Base-by-base conservation (phyloP, 2,888 invertebrate genomes). In the Bombylius major region DNA sequence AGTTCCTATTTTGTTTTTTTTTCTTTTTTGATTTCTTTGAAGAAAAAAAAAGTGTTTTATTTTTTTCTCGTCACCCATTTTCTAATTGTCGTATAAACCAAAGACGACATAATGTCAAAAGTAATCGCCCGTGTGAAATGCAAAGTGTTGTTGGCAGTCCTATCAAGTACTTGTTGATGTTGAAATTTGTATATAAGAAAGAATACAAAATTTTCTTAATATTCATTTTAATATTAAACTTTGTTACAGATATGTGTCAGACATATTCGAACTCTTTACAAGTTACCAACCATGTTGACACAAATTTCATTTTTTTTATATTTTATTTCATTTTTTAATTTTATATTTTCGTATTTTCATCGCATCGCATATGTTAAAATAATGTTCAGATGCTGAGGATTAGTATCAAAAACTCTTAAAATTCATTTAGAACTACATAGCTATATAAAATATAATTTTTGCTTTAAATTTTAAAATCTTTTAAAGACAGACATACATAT, bases 201-300 rank as follows among this genome's bases (percentile, higher is more conserved):
- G 11, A 11, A 11, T 42, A 42, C 39, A 11, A 33, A 12, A 23
- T 12, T 12, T 48, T 33, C 7, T 23, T 48, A 13, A 49, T 32
- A 32, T 49, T 49, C 33, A 9, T 23, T 23, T 23, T 23, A 23
- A 23, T 23, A 23, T 23, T 23, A 23, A 23, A 23, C 23, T 23
- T 23, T 23, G 23, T 23, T 36, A 32, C 12, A 31, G 6, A 47
- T 47, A n/a, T 47, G 13, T 49, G 49, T 49, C 23, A n/a, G 49
- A 13, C 34, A 33, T 31, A 32, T 13, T 49, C 11, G 12, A 33
- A 32, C 34, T 49, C 39, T 42, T 42, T 42, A 34, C 54, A 54
- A 45, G 45, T 50, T 50, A 50, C 54, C 54, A 54, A 23, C 48
- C 54, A 33, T 54, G 54, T 50, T 54, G 54, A 54, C 50, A 54